Evolutionary conservation across 2,113 vertebrate species (phyloP), one percentile per base, ranked within the genome.

Genomic region (Zeus faber): DNA sequence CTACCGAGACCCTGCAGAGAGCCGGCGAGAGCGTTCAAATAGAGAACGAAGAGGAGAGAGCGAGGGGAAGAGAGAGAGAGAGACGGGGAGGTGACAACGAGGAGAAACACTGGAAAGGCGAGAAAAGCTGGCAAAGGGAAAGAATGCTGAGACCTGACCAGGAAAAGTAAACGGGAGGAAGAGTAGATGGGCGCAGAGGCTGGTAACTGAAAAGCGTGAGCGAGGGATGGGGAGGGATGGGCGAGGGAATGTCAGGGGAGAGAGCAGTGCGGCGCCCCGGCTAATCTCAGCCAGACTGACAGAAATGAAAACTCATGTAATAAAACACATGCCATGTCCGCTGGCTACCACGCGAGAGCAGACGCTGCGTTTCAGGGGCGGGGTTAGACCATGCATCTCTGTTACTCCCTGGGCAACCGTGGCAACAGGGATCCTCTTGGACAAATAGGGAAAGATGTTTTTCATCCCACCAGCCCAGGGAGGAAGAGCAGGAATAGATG

Each of bases 281-380:
- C 35, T 67, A 70, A 70, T 60, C 58, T 62, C 62, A 81, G 47
- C 43, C 46, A 67, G 76, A 83, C 67, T 76, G 79, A 77, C 77
- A 81, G 64, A 82, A 81, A 82, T 80, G 64, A 81, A 86, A 84
- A 80, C 65, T 37, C 70, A 72, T 72, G 74, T 76, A 81, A 82
- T 82, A 74, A 79, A 77, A 14, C 73, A 73, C 61, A 72, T 31
- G 14, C 48, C 61, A 60, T 72, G 43, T 65, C 66, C 43, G 60
- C 41, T 25, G 25, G 62, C 67, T 72, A 27, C 9, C 27, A 69
- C 65, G 65, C 71, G 76, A 81, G 69, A 78, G 59, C 51, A 67
- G 65, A 79, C 76, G 72, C 72, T 75, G 31, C 53, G 75, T 77
- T 77, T 77, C 62, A 63, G 54, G 8, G n/a, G 33, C 33, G 1